Evolutionary conservation across 1,140 invertebrate genomes (phyloP).

Genomic region (Bilobella aurantiaca): DNA sequence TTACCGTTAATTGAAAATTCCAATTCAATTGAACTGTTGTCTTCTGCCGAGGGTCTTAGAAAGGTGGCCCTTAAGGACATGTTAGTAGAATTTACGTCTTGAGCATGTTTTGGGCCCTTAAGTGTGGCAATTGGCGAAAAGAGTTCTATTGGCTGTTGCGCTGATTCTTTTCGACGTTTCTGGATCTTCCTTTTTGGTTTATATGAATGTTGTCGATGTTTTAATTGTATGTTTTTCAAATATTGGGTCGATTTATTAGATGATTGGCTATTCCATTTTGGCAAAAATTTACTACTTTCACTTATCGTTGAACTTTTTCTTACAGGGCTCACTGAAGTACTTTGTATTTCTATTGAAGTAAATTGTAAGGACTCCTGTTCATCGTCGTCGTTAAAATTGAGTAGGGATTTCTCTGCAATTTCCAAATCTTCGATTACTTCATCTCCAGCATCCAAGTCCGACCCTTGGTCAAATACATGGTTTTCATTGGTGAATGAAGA

Average conservation of each 20-base stretch:
- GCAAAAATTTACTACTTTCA: not conserved
- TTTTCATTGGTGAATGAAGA: too few species aligned
- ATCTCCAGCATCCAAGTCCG: not conserved
- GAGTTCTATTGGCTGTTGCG: not conserved
- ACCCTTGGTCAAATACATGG: too few species aligned
- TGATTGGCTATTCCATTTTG: too few species aligned
- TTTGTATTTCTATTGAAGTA: not conserved
- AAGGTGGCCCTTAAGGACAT: not conserved
- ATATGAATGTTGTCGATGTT: not conserved
- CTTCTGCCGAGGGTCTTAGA: not conserved
- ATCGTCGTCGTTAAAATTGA: not conserved
- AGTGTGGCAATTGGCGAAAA: not conserved
- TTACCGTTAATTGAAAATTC: not conserved
- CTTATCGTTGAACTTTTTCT: not conserved
- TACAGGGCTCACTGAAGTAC: not conserved
- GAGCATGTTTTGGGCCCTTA: not conserved
- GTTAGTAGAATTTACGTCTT: not conserved
- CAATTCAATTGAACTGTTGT: slow-evolving; percentile 1
- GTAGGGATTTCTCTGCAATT: not conserved
- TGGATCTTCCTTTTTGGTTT: not conserved
- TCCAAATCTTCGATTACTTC: not conserved
- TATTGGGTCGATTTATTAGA: not conserved
- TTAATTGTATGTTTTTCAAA: not conserved
- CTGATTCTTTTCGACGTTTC: not conserved
- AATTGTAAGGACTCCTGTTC: not conserved